phyloP scores from a whole-genome alignment of 2,113 vertebrate genomes.

The Coptodon bakossiorum region DNA sequence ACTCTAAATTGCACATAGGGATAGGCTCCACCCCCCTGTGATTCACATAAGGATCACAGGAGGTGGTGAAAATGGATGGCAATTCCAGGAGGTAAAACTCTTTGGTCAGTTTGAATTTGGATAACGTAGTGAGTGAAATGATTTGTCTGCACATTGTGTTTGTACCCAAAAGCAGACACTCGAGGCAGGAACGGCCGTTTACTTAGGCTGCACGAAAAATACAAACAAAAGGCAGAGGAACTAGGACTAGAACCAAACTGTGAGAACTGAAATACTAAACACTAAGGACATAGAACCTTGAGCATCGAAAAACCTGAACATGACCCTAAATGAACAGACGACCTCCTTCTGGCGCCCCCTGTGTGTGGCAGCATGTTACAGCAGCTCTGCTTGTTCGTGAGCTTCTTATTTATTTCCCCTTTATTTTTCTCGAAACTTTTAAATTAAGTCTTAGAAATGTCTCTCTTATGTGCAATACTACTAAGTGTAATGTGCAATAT shows the following conservation, averaged over 20 bases:
- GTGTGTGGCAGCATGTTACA: neutral
- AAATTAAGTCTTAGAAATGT: neutral
- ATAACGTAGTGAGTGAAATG: rapidly evolving
- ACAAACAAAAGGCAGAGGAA: neutral
- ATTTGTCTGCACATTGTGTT: neutral
- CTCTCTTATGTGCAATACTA: neutral
- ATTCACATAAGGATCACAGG: rapidly evolving
- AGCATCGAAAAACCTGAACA: neutral
- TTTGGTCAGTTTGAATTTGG: neutral
- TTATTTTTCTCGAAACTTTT: neutral
- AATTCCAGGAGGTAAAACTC: rapidly evolving
- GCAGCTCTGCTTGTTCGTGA: neutral
- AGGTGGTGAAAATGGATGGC: neutral
- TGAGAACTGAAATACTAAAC: neutral
- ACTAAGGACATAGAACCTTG: neutral
- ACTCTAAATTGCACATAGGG: neutral
- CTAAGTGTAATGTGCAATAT: neutral
- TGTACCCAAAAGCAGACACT: rapidly evolving
- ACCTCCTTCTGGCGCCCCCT: neutral
- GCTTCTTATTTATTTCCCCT: neutral
- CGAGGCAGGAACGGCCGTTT: neutral
- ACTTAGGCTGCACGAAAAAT: neutral
- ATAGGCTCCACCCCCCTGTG: neutral
- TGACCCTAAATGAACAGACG: neutral
- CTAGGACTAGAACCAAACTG: rapidly evolving